Evolutionary conservation across 2,888 invertebrate genomes (phyloP).

Genomic region (Nysson spinosus): DNA sequence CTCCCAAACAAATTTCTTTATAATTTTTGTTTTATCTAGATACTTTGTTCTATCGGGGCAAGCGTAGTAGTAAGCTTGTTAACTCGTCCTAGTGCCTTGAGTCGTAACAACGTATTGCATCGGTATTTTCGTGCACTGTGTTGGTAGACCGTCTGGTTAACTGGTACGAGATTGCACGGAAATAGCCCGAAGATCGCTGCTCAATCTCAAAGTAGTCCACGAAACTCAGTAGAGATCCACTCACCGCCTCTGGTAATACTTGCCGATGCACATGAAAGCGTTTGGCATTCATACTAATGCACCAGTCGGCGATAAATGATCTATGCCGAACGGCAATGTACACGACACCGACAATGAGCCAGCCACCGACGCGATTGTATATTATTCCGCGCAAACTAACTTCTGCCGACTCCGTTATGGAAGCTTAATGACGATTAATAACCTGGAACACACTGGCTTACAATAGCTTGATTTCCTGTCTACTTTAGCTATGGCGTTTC

Average conservation of each 20-base stretch:
- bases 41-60: too few species aligned
- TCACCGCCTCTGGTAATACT: conserved; percentile 3
- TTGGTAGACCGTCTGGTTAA: conserved; percentile 68
- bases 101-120: too few species aligned
- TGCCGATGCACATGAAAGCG: conserved; percentile 19
- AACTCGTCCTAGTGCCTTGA: too few species aligned
- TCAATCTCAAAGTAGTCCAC: conserved; percentile 52
- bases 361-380: conserved; percentile 27
- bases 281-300: conserved; percentile 5
- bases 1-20: too few species aligned
- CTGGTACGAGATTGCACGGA: conserved; percentile 68
- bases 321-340: conserved; percentile 6
- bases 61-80: too few species aligned
- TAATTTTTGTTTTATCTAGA: too few species aligned
- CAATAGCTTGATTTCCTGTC: neutral
- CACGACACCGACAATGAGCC: conserved; percentile 31
- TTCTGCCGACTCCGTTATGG: conserved; percentile 14
- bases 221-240: conserved; percentile 32
- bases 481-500: neutral
- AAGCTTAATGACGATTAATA: conserved; percentile 39
- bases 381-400: conserved; percentile 31
- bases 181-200: conserved; percentile 68
- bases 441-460: conserved; percentile 6
- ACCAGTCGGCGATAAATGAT: conserved; percentile 27
- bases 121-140: conserved; percentile 32